phyloP scores from a whole-genome alignment of 2,797 vertebrate species.

The Melanotaenia pygmaea region DNA sequence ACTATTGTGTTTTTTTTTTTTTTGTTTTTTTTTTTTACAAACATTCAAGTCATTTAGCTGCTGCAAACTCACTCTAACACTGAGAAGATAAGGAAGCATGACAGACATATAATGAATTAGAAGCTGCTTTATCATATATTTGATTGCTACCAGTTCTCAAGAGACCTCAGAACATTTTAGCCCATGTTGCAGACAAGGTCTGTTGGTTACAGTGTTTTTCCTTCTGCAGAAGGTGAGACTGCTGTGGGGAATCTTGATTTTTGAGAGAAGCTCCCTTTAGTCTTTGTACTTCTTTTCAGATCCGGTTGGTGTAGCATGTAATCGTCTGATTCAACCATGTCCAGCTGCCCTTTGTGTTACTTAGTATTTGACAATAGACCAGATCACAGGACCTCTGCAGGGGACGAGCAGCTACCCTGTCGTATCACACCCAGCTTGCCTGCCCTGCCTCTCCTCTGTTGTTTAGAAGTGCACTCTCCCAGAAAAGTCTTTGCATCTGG shows the following conservation, averaged over 20 bases:
- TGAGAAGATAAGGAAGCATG: constrained; percentile 32
- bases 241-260: constrained; percentile 48
- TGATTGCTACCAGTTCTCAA: constrained; percentile 48
- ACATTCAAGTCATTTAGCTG: constrained; percentile 21
- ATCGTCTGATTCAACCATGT: constrained; percentile 81
- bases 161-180: constrained; percentile 32
- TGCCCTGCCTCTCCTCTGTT: constrained; percentile 44
- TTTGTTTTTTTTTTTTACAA: constrained; percentile 25
- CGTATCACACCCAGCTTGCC: constrained; percentile 63
- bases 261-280: constrained; percentile 67
- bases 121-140: constrained; percentile 20
- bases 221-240: constrained; percentile 58
- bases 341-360: constrained; percentile 83
- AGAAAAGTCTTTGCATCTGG: constrained; percentile 69
- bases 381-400: constrained; percentile 78
- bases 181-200: constrained; percentile 70
- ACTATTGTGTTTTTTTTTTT: constrained; percentile 18
- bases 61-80: constrained; percentile 31
- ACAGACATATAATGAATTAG: constrained; percentile 17
- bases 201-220: constrained; percentile 67
- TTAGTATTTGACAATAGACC: constrained; percentile 71
- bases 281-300: constrained; percentile 73
- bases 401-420: constrained; percentile 68
- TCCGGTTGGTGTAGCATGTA: constrained; percentile 82
- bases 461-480: constrained; percentile 72